Base-by-base conservation (phyloP, 2,113 vertebrate genomes). In the Nothobranchius kuhntae region DNA sequence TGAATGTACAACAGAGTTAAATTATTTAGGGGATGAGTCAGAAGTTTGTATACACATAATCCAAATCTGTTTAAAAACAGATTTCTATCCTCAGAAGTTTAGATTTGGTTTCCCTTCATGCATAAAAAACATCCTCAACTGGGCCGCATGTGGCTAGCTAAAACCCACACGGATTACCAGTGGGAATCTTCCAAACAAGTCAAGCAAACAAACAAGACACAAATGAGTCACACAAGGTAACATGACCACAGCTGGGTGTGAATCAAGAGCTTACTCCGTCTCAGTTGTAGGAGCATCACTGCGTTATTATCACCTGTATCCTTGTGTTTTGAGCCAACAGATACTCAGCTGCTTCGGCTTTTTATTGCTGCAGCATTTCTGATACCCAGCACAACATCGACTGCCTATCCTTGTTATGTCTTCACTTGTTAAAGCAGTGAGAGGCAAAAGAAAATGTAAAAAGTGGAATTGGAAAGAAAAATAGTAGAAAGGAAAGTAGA, bases 271-370 rank as follows among this genome's bases (percentile, higher is more conserved):
- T 35, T 67, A 17, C 60, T 68, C 70, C 30, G 30, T 61, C 24
- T 55, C 53, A 45, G 54, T 69, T 68, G 78, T 78, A 60, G 54
- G 63, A 74, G 55, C 68, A 80, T 80, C 75, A 77, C 71, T 65
- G 72, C 61, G 56, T 46, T 4, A 14, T 62, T 48, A 48, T 60
- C 68, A 17, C 47, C 4, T 60, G 58, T 54, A 61, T 63, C 61
- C 53, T 52, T 64, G 48, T 60, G 54, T 59, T 52, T 54, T 55
- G 53, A 67, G 68, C 68, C 60, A 38, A 71, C 59, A 51, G 45
- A 61, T 53, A 48, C 58, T 53, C 70, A 13, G 12, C 15, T 38
- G 63, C 57, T 74, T 17, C 9, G 45, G 58, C 64, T 84, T 77
- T 72, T 82, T 73, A 75, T 82, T 56, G 26, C 46, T 36, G 47